These are phyloP conservation scores for Anastrepha ludens DNA, from an alignment of 1,140 invertebrate species.

Conservation along the genomic window DNA sequence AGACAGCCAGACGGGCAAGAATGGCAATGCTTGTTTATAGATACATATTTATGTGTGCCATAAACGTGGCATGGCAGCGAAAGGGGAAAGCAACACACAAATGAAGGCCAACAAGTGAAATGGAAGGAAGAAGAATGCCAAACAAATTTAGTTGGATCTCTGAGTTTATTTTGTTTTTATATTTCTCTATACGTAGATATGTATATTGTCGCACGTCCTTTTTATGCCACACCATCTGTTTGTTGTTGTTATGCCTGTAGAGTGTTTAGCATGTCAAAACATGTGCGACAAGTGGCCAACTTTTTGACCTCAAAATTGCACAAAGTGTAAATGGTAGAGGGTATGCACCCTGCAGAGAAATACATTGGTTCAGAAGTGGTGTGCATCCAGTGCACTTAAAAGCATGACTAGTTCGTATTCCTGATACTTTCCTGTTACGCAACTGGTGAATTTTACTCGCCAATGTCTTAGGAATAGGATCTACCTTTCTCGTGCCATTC, in stretches of 20 bases:
- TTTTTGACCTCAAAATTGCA: constrained; percentile 14
- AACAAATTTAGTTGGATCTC: neutral
- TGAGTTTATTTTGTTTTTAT: neutral
- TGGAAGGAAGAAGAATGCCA: neutral
- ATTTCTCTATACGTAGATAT: too few relatives aligned
- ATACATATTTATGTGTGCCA: neutral
- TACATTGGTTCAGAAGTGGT: too few relatives aligned
- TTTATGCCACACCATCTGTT: constrained; percentile 5
- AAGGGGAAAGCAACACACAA: neutral
- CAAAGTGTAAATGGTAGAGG: too few relatives aligned
- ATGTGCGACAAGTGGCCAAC: constrained; percentile 36
- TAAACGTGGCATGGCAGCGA: neutral
- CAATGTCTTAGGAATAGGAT: too few relatives aligned
- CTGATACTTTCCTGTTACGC: too few relatives aligned
- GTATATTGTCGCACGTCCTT: neutral
- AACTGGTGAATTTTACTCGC: too few relatives aligned
- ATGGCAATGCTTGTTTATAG: neutral
- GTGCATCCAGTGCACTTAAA: too few relatives aligned
- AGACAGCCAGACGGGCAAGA: neutral
- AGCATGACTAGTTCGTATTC: too few relatives aligned
- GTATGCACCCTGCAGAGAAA: too few relatives aligned
- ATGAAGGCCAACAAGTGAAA: neutral
- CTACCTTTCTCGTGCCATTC: too few relatives aligned
- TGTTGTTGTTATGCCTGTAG: neutral
- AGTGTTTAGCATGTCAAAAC: constrained; percentile 30